phyloP scores from a whole-genome alignment of 2,888 invertebrate species.

The Drosophila subsilvestris region DNA sequence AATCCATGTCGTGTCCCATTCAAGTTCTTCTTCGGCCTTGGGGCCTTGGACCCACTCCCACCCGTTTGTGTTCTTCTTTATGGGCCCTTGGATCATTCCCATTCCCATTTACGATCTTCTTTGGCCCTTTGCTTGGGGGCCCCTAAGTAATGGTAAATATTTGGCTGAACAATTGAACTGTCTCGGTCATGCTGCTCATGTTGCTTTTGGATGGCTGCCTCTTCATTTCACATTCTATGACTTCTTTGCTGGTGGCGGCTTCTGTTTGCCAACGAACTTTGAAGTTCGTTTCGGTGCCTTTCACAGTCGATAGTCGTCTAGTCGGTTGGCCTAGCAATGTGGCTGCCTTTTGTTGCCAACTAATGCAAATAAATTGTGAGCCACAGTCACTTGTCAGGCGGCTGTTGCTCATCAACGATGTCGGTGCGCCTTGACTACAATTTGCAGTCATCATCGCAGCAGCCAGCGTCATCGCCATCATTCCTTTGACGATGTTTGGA shows the following conservation, averaged over 20 bases:
- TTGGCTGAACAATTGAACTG: conserved; percentile 26
- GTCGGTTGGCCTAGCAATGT: background rate
- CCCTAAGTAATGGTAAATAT: conserved; percentile 18
- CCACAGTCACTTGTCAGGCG: conserved; percentile 56
- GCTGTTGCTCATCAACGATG: conserved; percentile 60
- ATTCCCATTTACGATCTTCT: background rate
- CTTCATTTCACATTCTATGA: conserved; percentile 14
- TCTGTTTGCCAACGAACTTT: conserved; percentile 66
- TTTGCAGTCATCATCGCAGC: conserved; percentile 11
- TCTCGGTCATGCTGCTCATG: background rate
- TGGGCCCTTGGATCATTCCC: background rate
- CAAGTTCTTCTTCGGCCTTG: background rate
- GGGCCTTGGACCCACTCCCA: background rate
- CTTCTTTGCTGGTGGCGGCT: conserved; percentile 52
- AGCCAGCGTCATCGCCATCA: conserved; percentile 34
- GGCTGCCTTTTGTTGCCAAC: conserved; percentile 66
- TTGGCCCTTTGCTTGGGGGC: background rate
- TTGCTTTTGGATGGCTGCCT: background rate
- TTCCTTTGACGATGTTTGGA: conserved; percentile 14
- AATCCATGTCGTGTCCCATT: background rate
- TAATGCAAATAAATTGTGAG: conserved; percentile 75
- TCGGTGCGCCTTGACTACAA: conserved; percentile 13
- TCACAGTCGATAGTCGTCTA: background rate
- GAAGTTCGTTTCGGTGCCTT: conserved; percentile 18
- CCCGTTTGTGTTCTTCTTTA: background rate